Conservation (phyloP, 2,797 vertebrate species). For the Labroides dimidiatus region DNA sequence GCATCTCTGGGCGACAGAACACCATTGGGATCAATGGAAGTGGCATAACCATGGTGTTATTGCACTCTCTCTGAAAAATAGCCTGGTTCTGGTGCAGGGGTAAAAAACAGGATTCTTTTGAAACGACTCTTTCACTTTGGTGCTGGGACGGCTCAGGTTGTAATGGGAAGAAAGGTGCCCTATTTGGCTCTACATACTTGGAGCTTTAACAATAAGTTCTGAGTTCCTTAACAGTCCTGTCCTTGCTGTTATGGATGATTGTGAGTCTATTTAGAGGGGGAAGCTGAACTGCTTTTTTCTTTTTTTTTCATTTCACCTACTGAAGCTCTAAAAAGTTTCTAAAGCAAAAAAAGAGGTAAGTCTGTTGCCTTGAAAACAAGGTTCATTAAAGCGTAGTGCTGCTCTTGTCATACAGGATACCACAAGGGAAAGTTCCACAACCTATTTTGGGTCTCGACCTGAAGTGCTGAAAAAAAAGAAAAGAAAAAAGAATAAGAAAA, state of each 20-base stretch:
- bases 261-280: too few species aligned
- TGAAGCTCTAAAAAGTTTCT: constrained; percentile 13
- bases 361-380: constrained; percentile 50
- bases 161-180: background rate
- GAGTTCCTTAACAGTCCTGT: constrained; percentile 4
- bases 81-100: background rate
- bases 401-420: constrained; percentile 37
- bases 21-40: background rate
- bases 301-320: constrained; percentile 3
- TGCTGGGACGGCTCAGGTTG: constrained; percentile 15
- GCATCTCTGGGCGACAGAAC: constrained; percentile 4
- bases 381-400: constrained; percentile 52
- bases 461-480: constrained; percentile 39
- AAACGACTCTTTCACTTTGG: constrained; percentile 16
- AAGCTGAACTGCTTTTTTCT: background rate
- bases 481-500: background rate
- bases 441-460: constrained; percentile 60
- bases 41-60: background rate
- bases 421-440: constrained; percentile 45
- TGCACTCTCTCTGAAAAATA: constrained; percentile 14
- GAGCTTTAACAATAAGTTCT: background rate
- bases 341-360: constrained; percentile 27
- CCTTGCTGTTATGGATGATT: constrained; percentile 1
- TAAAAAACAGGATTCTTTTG: constrained; percentile 14
- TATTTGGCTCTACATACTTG: background rate